Evolutionary conservation across 2,888 invertebrate genomes (phyloP), one percentile per base, ranked within the genome.

Genomic region (Nemotelus nigrinus): DNA sequence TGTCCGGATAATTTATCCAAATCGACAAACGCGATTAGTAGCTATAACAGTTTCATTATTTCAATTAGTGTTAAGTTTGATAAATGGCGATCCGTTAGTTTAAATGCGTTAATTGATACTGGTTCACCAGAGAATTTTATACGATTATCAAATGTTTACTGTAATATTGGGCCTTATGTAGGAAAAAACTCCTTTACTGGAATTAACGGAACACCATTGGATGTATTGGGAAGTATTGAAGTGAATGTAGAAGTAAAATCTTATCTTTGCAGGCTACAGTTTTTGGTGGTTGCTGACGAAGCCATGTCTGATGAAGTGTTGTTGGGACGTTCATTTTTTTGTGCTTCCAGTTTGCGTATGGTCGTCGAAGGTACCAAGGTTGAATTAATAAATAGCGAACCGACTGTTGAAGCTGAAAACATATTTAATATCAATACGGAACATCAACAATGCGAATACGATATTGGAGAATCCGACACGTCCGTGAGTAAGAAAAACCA

Each of bases 101-200:
- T 57, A 57, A 57, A 57, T 25, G 57, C 57, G 25, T 57, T 57
- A 57, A 57, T 57, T 25, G 57, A 57, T 57, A 57, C 57, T 10
- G 57, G 8, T 25, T 57, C 57, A 25, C 57, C 5, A 10, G 57
- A 57, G 25, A 57, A 57, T 57, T 57, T 57, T 25, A 57, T 57
- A 57, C 10, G 8, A 3, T 25, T 57, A 3, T 57, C 57, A 3
- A 57, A 57, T 25, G 57, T 57, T 3, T 25, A 25, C n/a, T 3
- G 57, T 25, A 25, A 57, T 25, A 57, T 57, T 57, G n/a, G 2
- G 57, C 57, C 57, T 3, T 7, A 57, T 25, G 57, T 25, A 6
- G 57, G 57, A 25, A 3, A 3, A 3, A 6, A 25, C 10, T 25
- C 10, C 3, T 57, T 57, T 7, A 3, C 25, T 57, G 57, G 57